phyloP scores from a whole-genome alignment of 2,797 vertebrate species.

The Chaenodraco wilsoni region DNA sequence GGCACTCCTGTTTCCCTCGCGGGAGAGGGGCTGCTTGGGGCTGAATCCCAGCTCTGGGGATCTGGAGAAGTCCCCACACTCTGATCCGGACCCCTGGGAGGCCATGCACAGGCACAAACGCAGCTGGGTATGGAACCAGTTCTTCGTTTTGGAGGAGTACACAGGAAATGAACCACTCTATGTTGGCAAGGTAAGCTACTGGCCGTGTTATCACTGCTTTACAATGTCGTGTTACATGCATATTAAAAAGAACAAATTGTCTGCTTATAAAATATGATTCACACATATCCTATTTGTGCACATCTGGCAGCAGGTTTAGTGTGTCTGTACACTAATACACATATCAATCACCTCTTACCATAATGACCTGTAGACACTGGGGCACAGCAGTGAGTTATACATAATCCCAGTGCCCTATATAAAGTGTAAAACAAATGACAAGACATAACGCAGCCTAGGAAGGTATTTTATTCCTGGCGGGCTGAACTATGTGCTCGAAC shows the following conservation, averaged over 20 bases:
- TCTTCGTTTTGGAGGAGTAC: constrained; percentile 98
- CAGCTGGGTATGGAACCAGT: constrained; percentile 99
- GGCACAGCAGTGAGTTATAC: constrained; percentile 48
- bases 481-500: constrained; percentile 28
- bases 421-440: constrained; percentile 55
- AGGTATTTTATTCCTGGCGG: constrained; percentile 24
- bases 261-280: background rate
- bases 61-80: constrained; percentile 58
- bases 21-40: constrained; percentile 85
- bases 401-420: constrained; percentile 57
- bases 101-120: constrained; percentile 88
- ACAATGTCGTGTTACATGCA: background rate
- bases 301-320: constrained; percentile 4
- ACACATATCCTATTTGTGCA: constrained; percentile 20
- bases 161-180: constrained; percentile 96
- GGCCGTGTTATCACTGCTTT: constrained; percentile 21
- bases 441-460: constrained; percentile 31
- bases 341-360: constrained; percentile 64
- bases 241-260: background rate
- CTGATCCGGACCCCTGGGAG: constrained; percentile 79
- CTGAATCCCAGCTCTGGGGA: constrained; percentile 72
- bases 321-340: constrained; percentile 43
- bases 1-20: constrained; percentile 86
- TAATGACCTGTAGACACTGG: constrained; percentile 66
- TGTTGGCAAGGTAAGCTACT: constrained; percentile 93